phyloP scores from a whole-genome alignment of 2,797 vertebrate species.

The Loris lydekkerianus region DNA sequence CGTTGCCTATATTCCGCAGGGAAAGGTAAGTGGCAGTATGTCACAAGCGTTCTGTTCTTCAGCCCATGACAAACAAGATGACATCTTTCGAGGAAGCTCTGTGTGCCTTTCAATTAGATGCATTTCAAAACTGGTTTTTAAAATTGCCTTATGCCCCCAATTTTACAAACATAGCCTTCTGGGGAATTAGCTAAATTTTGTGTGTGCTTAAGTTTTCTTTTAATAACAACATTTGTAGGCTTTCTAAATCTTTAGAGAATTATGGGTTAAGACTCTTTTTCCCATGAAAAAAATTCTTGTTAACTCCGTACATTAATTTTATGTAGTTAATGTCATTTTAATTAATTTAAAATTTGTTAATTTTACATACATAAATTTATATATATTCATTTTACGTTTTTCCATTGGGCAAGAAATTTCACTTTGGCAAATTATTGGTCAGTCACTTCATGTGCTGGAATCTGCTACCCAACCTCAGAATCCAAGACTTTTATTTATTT shows the following conservation, averaged over 20 bases:
- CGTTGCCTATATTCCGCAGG: constrained; percentile 51
- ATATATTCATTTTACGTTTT: constrained; percentile 4
- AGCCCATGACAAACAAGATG: background rate
- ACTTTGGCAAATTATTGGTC: background rate
- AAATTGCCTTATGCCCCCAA: constrained; percentile 39
- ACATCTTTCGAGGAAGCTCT: constrained; percentile 25
- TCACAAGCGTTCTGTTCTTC: background rate
- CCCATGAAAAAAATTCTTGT: background rate
- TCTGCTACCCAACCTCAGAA: constrained; percentile 12
- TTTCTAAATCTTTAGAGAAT: constrained; percentile 27
- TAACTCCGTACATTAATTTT: constrained; percentile 41
- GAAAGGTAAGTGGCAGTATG: constrained; percentile 51
- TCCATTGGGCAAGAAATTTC: constrained; percentile 24
- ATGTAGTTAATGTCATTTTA: constrained; percentile 57
- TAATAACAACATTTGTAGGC: constrained; percentile 60
- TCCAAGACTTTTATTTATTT: background rate
- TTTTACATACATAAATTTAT: background rate
- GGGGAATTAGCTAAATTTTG: constrained; percentile 42
- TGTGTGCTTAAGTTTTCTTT: constrained; percentile 69
- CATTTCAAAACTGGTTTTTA: constrained; percentile 34
- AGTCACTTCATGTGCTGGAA: background rate
- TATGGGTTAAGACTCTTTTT: constrained; percentile 27
- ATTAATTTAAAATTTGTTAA: constrained; percentile 51
- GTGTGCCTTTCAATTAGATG: constrained; percentile 26
- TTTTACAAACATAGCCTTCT: constrained; percentile 58